phyloP scores from a whole-genome alignment of 2,888 invertebrate species.

The Petrolisthes manimaculis region DNA sequence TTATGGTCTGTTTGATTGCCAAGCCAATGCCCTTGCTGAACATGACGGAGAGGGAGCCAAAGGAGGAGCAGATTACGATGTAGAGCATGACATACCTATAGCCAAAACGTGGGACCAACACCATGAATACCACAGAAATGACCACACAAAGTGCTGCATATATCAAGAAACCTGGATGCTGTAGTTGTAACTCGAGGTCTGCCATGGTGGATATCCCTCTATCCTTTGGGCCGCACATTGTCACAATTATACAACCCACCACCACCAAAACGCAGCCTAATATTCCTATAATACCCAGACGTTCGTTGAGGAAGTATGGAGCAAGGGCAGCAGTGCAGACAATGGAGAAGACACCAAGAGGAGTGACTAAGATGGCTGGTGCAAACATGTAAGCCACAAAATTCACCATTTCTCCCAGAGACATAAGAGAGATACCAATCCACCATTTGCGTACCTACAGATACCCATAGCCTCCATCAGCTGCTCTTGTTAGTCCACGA shows the following conservation, averaged over 20 bases:
- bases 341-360: slow-evolving; percentile 94
- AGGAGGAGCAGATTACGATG: slow-evolving; percentile 87
- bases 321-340: slow-evolving; percentile 91
- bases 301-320: slow-evolving; percentile 89
- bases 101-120: slow-evolving; percentile 86
- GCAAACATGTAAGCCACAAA: slow-evolving; percentile 97
- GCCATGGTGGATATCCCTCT: slow-evolving; percentile 85
- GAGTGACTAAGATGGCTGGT: slow-evolving; percentile 95
- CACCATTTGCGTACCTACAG: slow-evolving; percentile 59
- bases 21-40: slow-evolving; percentile 93
- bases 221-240: slow-evolving; percentile 94
- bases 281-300: slow-evolving; percentile 90
- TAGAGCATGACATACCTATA: slow-evolving; percentile 86
- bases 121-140: slow-evolving; percentile 78
- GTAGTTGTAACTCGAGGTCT: slow-evolving; percentile 81
- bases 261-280: slow-evolving; percentile 92
- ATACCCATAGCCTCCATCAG: slow-evolving; percentile 65
- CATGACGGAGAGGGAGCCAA: slow-evolving; percentile 94
- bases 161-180: slow-evolving; percentile 77
- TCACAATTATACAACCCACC: slow-evolving; percentile 92
- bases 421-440: slow-evolving; percentile 74
- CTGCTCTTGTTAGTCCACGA: slow-evolving; percentile 53
- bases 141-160: slow-evolving; percentile 81
- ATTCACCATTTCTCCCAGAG: slow-evolving; percentile 91
- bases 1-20: slow-evolving; percentile 83